Percentiles rank a stretch among this genome's conserved stretches.
Evolutionary conservation across 2,888 invertebrate species (phyloP).

Genomic region (Cosmopolites sordidus): DNA sequence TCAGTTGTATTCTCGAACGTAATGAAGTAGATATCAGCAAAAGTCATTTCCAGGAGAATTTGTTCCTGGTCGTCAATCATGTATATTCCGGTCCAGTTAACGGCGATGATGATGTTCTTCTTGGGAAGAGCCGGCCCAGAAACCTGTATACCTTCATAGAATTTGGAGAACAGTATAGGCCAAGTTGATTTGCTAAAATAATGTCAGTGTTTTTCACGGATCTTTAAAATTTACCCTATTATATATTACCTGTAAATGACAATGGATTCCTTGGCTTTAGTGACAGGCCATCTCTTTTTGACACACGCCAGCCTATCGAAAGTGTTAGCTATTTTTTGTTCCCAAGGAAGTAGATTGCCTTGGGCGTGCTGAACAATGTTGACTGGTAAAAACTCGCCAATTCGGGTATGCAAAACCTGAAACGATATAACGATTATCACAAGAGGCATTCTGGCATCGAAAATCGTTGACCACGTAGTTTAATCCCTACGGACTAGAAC

Average conservation of each 20-base stretch:
- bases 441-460: too few relatives aligned
- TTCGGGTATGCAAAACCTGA: constrained; percentile 56
- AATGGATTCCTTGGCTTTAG: constrained; percentile 82
- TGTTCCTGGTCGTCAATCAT: constrained; percentile 90
- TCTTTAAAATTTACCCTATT: neutral
- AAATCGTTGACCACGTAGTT: too few relatives aligned
- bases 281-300: constrained; percentile 59
- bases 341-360: constrained; percentile 60
- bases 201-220: too few relatives aligned
- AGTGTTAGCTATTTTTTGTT: constrained; percentile 65
- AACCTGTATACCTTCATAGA: constrained; percentile 83
- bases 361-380: constrained; percentile 54
- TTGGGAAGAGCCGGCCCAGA: constrained; percentile 64
- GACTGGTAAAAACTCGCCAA: constrained; percentile 79
- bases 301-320: constrained; percentile 70
- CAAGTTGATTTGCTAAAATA: constrained; percentile 68
- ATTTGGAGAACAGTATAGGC: constrained; percentile 91
- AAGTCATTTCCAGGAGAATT: constrained; percentile 81
- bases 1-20: constrained; percentile 56
- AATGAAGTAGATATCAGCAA: constrained; percentile 80
- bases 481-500: too few relatives aligned
- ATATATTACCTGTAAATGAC: constrained; percentile 61
- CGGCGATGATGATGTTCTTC: constrained; percentile 81
- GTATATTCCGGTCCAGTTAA: constrained; percentile 92
- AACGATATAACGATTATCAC: too few relatives aligned